These are phyloP conservation scores for Tetropium fuscum DNA, from an alignment of 2,888 invertebrate genomes.

Conservation along the genomic window DNA sequence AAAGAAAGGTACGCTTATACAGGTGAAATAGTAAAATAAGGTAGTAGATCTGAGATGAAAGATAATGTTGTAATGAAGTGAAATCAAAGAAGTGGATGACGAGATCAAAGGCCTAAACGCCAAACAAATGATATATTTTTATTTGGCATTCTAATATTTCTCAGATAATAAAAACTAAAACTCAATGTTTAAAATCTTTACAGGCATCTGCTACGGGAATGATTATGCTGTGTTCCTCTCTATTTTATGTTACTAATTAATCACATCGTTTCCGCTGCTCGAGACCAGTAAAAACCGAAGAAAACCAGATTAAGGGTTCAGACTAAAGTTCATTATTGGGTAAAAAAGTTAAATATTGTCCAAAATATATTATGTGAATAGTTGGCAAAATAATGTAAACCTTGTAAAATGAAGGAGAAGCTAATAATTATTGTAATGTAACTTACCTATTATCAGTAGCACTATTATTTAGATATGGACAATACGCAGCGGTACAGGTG, in stretches of 20 bases:
- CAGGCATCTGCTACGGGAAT: too few relatives aligned
- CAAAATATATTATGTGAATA: background rate
- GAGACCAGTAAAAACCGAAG: too few relatives aligned
- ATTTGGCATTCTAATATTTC: too few relatives aligned
- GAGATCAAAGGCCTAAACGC: slow-evolving; percentile 3
- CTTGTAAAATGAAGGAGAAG: background rate
- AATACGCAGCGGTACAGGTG: slow-evolving; percentile 41
- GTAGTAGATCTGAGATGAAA: too few relatives aligned
- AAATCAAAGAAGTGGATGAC: background rate
- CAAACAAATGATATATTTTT: slow-evolving; percentile 69
- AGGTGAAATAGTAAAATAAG: background rate
- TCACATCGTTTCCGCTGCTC: too few relatives aligned
- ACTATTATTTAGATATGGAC: slow-evolving; percentile 42
- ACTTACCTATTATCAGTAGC: slow-evolving; percentile 43
- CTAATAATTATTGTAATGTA: background rate
- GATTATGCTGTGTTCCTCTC: too few relatives aligned
- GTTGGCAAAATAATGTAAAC: too few relatives aligned
- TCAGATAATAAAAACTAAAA: too few relatives aligned
- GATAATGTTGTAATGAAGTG: too few relatives aligned
- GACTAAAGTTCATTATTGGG: background rate
- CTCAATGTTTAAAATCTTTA: too few relatives aligned
- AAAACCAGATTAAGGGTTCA: too few relatives aligned
- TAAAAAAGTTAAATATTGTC: background rate
- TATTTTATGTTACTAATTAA: too few relatives aligned
- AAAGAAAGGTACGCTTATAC: background rate